phyloP scores from a whole-genome alignment of 2,113 vertebrate genomes.

The Ardeotis arabs region DNA sequence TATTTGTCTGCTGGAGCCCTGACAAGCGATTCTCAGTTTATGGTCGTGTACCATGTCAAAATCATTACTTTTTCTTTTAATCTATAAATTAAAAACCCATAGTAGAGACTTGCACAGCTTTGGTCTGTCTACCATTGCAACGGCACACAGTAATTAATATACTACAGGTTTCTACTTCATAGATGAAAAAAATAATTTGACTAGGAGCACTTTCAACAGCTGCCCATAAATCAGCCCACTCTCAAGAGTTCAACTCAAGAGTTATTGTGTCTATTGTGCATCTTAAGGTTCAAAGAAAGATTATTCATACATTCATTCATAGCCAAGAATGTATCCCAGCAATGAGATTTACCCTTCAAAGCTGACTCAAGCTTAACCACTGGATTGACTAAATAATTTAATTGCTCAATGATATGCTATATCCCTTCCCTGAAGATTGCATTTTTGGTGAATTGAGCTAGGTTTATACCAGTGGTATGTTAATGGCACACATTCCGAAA shows the following conservation, averaged over 20 bases:
- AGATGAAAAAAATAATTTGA: constrained; percentile 61
- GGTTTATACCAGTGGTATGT: constrained; percentile 1
- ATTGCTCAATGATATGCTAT: constrained; percentile 31
- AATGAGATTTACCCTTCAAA: constrained; percentile 65
- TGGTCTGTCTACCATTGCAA: constrained; percentile 41
- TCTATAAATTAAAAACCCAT: constrained; percentile 54
- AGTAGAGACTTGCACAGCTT: constrained; percentile 44
- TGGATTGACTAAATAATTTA: constrained; percentile 52
- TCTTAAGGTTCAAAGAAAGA: constrained; percentile 72
- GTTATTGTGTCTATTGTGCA: constrained; percentile 66
- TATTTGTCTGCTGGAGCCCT: constrained; percentile 21
- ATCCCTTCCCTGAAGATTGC: constrained; percentile 9
- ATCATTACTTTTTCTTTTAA: constrained; percentile 69
- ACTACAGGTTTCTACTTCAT: constrained; percentile 62
- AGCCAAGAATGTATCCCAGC: constrained; percentile 65
- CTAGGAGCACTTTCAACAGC: constrained; percentile 66
- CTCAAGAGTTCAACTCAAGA: constrained; percentile 68
- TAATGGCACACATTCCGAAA: constrained; percentile 26
- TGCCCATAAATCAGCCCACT: constrained; percentile 65
- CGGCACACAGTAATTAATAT: constrained; percentile 71
- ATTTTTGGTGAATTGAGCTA: constrained; percentile 13
- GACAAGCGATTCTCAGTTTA: constrained; percentile 47
- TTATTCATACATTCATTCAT: constrained; percentile 70
- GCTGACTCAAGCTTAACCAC: constrained; percentile 50
- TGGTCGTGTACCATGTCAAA: constrained; percentile 43